Evolutionary conservation across 2,888 invertebrate species (phyloP), one percentile per base, ranked within the genome.

Genomic region (Erpobdella octoculata): DNA sequence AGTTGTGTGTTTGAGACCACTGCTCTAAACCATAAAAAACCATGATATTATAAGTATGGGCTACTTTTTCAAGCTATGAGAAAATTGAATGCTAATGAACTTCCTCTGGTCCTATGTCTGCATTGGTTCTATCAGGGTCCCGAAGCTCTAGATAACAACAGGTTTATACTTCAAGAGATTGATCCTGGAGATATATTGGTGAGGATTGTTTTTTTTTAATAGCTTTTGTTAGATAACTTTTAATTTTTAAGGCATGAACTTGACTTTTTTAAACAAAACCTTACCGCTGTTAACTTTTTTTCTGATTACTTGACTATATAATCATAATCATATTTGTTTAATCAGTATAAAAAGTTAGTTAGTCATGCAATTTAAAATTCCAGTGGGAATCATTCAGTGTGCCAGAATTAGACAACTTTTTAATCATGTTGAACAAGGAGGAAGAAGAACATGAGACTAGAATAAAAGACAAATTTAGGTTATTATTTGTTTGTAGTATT

Each of bases 151-250:
- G 78, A 79, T 74, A 80, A 79, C 61, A 82, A 83, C 70, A 80
- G 83, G 73, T 83, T 86, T 73, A 85, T 87, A 15, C 81, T 87
- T 46, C 86, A 86, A 78, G 87, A 87, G 79, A 87, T 86, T 78
- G 86, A 86, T 77, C 84, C 85, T 1, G 86, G 85, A 64, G 86
- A 86, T 76, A 86, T 86, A 74, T 78, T 84, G 79, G 86, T 86
- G 79, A 78, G 71, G 18, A 62, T 25, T 62, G n/a, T n/a, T n/a
- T n/a, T n/a, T n/a, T n/a, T n/a, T n/a, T n/a, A n/a, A n/a, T n/a
- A n/a, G n/a, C n/a, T n/a, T n/a, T n/a, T n/a, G n/a, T n/a, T n/a
- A n/a, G n/a, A n/a, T n/a, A n/a, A n/a, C n/a, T n/a, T n/a, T n/a
- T n/a, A n/a, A n/a, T n/a, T n/a, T n/a, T n/a, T n/a, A n/a, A n/a